Evolutionary conservation across 2,888 invertebrate species (phyloP).

Genomic region (Mantis religiosa): DNA sequence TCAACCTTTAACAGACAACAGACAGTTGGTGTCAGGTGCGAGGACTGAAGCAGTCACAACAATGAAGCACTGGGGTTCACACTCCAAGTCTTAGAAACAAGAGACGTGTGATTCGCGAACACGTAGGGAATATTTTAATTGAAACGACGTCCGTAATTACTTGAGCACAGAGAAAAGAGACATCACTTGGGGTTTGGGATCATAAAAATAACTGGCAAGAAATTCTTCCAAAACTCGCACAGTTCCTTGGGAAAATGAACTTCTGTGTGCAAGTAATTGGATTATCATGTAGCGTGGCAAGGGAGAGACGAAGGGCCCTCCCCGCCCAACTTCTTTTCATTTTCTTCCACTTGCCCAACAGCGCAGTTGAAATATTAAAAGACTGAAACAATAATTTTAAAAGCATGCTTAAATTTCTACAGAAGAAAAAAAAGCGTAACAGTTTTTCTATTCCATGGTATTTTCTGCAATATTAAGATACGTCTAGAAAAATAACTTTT

Average conservation of each 20-base stretch:
- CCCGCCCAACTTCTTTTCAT: background rate
- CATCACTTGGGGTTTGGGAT: background rate
- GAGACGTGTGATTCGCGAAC: background rate
- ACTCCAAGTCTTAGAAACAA: background rate
- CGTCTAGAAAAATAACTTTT: too few species aligned
- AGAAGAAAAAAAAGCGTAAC: background rate
- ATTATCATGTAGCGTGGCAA: background rate
- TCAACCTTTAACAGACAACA: too few species aligned
- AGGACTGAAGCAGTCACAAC: background rate
- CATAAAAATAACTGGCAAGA: background rate
- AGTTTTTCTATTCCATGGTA: background rate
- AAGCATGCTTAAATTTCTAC: background rate
- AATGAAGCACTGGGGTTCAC: background rate
- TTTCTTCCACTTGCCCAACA: background rate
- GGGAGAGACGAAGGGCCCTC: background rate
- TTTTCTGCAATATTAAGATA: too few species aligned
- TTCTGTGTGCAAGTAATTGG: background rate
- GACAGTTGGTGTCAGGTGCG: too few species aligned
- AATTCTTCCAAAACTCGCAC: background rate
- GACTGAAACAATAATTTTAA: background rate
- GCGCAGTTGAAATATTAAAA: background rate
- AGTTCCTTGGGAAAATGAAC: background rate
- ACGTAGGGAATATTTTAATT: background rate
- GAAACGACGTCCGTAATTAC: background rate
- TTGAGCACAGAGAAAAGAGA: background rate